Evolutionary conservation across 2,888 invertebrate species (phyloP).

Genomic region (Xylophagus ater): DNA sequence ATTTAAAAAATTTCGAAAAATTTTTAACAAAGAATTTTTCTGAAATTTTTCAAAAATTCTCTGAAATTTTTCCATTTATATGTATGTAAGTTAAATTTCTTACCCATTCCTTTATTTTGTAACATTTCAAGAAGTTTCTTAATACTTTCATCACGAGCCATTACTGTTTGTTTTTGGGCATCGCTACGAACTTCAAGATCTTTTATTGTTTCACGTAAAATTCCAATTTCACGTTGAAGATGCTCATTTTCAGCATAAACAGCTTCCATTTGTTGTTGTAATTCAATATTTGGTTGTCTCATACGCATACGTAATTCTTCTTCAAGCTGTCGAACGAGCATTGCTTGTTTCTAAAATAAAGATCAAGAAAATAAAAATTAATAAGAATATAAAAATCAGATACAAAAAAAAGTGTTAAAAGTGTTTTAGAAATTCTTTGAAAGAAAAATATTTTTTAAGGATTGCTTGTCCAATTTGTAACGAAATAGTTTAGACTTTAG

Average conservation of each 20-base stretch:
- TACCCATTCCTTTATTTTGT: slow-evolving; percentile 93
- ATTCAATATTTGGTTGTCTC: slow-evolving; percentile 80
- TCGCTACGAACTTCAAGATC: slow-evolving; percentile 94
- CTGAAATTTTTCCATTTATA: no score
- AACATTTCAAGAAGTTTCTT: slow-evolving; percentile 98
- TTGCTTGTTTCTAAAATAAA: slow-evolving; percentile 98
- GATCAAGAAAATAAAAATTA: no score
- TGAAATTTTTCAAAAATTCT: no score
- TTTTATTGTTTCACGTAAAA: slow-evolving; percentile 88
- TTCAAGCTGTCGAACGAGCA: slow-evolving; percentile 85
- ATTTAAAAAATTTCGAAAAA: no score
- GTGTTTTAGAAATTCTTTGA: no score
- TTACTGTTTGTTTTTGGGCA: slow-evolving; percentile 94
- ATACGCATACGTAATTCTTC: slow-evolving; percentile 81
- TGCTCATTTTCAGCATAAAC: slow-evolving; percentile 91
- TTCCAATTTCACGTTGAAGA: slow-evolving; percentile 82
- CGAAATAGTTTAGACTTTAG: no score
- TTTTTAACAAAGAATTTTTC: no score
- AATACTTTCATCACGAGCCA: slow-evolving; percentile 94
- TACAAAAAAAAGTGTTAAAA: no score
- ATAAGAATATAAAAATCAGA: no score
- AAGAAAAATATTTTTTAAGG: no score
- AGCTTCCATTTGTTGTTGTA: slow-evolving; percentile 86
- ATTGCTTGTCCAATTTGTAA: no score
- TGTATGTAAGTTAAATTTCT: no score